Percentiles rank a stretch among this genome's conserved stretches.
These are phyloP conservation scores for Sebastes glaucus DNA, from an alignment of 2,797 vertebrate genomes.

Conservation along the genomic window DNA sequence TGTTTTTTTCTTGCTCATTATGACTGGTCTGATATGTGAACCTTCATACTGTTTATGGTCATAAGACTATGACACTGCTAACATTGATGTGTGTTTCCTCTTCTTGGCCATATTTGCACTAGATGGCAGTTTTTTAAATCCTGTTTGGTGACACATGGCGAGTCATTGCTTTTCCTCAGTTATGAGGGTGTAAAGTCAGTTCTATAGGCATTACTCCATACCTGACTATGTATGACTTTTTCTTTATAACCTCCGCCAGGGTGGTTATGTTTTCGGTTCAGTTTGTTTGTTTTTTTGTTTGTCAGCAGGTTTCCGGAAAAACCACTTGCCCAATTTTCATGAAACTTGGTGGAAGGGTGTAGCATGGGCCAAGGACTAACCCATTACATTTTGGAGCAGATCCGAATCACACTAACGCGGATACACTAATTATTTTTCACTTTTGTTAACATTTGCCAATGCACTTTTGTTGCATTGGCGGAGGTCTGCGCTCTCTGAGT, in stretches of 20 bases:
- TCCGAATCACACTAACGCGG: too few species aligned
- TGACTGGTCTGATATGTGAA: not conserved
- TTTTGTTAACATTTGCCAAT: too few species aligned
- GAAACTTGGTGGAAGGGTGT: too few species aligned
- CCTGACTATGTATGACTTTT: not conserved
- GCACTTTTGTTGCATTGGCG: too few species aligned
- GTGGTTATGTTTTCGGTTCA: too few species aligned
- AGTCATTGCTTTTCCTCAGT: not conserved
- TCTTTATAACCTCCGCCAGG: not conserved
- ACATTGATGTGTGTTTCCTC: not conserved
- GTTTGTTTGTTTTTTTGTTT: too few species aligned
- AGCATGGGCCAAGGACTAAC: too few species aligned
- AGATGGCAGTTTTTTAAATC: not conserved
- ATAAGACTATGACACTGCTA: not conserved
- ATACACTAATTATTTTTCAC: too few species aligned
- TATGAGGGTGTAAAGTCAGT: not conserved
- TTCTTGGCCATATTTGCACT: not conserved
- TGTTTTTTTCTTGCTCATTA: not conserved
- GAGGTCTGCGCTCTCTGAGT: too few species aligned
- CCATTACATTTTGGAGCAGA: too few species aligned
- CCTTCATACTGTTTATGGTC: not conserved
- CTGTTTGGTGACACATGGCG: not conserved
- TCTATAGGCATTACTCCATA: not conserved
- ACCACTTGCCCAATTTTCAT: fast-evolving
- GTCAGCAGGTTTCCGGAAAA: fast-evolving